A percentile compares a stretch with the other conserved stretches of the same genome.
Conservation (phyloP, 2,888 invertebrate species). For the Andrena hattorfiana region DNA sequence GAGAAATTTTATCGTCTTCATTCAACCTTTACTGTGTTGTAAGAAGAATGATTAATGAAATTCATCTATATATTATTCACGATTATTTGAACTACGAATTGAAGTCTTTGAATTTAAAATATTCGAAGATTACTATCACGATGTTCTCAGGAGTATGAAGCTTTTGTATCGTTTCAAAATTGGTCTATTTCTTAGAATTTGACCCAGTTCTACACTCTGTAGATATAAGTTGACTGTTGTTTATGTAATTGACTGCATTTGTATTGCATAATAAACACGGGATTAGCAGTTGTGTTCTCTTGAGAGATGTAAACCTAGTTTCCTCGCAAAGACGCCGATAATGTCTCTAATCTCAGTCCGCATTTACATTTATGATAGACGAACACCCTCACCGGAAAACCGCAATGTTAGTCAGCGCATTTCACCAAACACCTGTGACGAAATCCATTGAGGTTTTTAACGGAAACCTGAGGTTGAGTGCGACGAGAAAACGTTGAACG, state of each 20-base stretch:
- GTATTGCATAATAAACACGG: neutral
- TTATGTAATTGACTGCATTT: too few relatives aligned
- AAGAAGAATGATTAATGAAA: too few relatives aligned
- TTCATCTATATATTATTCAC: too few relatives aligned
- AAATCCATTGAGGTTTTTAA: constrained; percentile 52
- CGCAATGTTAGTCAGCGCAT: constrained; percentile 55
- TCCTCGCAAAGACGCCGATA: neutral
- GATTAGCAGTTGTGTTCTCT: constrained; percentile 11
- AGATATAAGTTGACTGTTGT: neutral
- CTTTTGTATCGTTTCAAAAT: too few relatives aligned
- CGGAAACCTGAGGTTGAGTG: neutral
- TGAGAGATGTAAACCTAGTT: neutral
- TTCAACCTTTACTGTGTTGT: too few relatives aligned
- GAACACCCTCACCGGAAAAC: constrained; percentile 52
- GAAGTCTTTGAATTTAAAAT: neutral
- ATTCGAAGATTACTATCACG: too few relatives aligned
- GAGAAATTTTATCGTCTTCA: too few relatives aligned
- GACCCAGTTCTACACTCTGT: too few relatives aligned
- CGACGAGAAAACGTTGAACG: constrained; percentile 18
- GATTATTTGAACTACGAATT: neutral
- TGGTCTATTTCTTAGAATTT: too few relatives aligned
- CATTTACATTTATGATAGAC: constrained; percentile 23
- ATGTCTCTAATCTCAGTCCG: constrained; percentile 13
- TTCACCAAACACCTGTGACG: constrained; percentile 60
- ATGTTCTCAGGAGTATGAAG: too few relatives aligned